A percentile compares a stretch with the other conserved stretches of the same genome.
These are phyloP conservation scores for Chloroclystis v-ata DNA, from an alignment of 2,888 invertebrate species.

Conservation along the genomic window DNA sequence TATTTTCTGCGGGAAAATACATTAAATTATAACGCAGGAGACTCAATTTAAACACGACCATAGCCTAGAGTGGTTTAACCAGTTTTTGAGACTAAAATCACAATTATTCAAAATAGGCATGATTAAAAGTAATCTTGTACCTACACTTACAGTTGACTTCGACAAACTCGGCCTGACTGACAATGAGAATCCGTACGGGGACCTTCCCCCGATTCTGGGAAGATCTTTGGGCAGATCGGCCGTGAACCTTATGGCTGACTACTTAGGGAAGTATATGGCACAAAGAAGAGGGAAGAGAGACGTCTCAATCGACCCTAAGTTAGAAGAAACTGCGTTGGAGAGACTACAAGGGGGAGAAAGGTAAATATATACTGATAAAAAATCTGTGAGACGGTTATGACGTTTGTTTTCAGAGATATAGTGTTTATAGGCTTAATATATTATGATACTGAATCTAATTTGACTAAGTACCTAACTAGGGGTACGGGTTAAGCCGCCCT, in stretches of 20 bases:
- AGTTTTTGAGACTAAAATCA: too few relatives aligned
- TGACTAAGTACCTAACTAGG: too few relatives aligned
- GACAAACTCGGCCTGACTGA: slow-evolving; percentile 92
- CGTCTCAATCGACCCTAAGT: slow-evolving; percentile 49
- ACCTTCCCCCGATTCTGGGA: slow-evolving; percentile 85
- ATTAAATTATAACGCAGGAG: too few relatives aligned
- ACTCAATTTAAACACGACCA: too few relatives aligned
- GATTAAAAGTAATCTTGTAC: too few relatives aligned
- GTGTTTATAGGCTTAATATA: too few relatives aligned
- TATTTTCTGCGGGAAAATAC: too few relatives aligned
- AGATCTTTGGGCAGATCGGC: slow-evolving; percentile 87
- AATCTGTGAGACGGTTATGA: neutral
- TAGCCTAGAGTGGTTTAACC: too few relatives aligned
- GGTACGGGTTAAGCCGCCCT: too few relatives aligned
- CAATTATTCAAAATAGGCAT: too few relatives aligned
- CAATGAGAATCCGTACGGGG: slow-evolving; percentile 91
- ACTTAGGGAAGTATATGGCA: slow-evolving; percentile 84
- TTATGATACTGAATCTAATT: too few relatives aligned
- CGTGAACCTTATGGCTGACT: slow-evolving; percentile 83
- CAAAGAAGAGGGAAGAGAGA: slow-evolving; percentile 76
- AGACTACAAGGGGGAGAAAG: slow-evolving; percentile 88
- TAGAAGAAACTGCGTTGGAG: slow-evolving; percentile 55
- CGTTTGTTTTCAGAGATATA: too few relatives aligned
- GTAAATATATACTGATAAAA: slow-evolving; percentile 37
- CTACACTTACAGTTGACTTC: slow-evolving; percentile 85